Evolutionary conservation across 2,888 invertebrate genomes (phyloP), one percentile per base, ranked within the genome.

Genomic region (Conops quadrifasciatus): DNA sequence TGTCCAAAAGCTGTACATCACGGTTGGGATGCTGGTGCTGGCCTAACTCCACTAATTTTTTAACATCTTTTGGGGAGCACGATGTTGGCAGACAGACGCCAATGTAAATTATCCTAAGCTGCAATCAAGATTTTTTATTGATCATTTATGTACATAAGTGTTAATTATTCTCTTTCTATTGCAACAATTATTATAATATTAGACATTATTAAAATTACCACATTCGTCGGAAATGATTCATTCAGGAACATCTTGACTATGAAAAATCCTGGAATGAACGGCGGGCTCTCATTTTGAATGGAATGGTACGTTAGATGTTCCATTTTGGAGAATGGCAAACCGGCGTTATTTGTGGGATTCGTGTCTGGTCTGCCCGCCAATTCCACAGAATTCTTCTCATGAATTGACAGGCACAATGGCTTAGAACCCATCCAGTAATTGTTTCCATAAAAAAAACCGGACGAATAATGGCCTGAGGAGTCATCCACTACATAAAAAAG

Each of bases 391-490:
- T 85, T 81, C 67, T 87, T 86, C 59, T 87, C 86, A 76, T 88
- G 88, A 74, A 92, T 90, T 77, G 90, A 87, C 75, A 91, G 89
- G 84, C 93, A 93, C 47, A 92, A 88, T 77, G 90, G 90, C 71
- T 91, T 88, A 0, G 93, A 93, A 70, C 93, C 93, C 72, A 91
- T 90, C 93, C 93, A 93, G 85, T 92, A 93, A 84, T 92, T 91
- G 86, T 93, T 93, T 71, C 93, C 93, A 89, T 92, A 93, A 86
- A 92, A 92, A 88, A 92, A 93, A 84, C 92, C 92, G 1, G 91
- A 90, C 16, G 92, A 90, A 84, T 93, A 93, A 74, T 92, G 89
- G 0, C 93, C 93, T 80, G 92, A 91, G 26, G 93, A 92, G 83
- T 91, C 90, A 76, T 89, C 89, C 89, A 90, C 90, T 91, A 82